Evolutionary conservation across 1,140 invertebrate genomes (phyloP), one percentile per base, ranked within the genome.

Genomic region (Limonius californicus): DNA sequence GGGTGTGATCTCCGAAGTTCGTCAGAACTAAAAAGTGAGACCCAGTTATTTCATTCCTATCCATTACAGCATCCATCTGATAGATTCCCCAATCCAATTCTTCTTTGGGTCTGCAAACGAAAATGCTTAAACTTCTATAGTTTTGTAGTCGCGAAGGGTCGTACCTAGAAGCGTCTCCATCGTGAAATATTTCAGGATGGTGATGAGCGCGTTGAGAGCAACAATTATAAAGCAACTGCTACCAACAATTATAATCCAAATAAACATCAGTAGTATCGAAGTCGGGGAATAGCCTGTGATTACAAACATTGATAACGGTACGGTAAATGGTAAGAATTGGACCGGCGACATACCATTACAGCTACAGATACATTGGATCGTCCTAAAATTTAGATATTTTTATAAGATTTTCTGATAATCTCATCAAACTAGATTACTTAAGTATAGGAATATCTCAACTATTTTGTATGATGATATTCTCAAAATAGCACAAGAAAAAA

Each of bases 111-210:
- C 73, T 72, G 15, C 7, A 57, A 50, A 27, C 63, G 54, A 27
- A 27, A 27, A 27, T 27, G 23, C n/a, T n/a, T n/a, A n/a, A n/a
- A n/a, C n/a, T n/a, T n/a, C n/a, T n/a, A n/a, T n/a, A n/a, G 9
- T 27, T 27, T 27, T 27, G 23, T 27, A 39, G 2, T 11, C n/a
- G n/a, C 2, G 11, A 12, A 9, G n/a, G 2, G 15, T 39, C 3
- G 3, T 80, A 85, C 82, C 80, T 78, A 43, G 83, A 72, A 63
- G 81, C 75, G 73, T 94, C 91, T 3, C 91, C 90, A 71, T 93
- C 90, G 68, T 93, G 91, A 73, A 90, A 91, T 56, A 90, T 87
- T 21, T 90, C 82, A 0, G 90, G 89, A 77, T 91, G 89, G 76
- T 93, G 90, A 81, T 94, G 91, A 30, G 85, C 89, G 88, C 91